phyloP scores from a whole-genome alignment of 1,140 invertebrate genomes.

The Drosophila littoralis region DNA sequence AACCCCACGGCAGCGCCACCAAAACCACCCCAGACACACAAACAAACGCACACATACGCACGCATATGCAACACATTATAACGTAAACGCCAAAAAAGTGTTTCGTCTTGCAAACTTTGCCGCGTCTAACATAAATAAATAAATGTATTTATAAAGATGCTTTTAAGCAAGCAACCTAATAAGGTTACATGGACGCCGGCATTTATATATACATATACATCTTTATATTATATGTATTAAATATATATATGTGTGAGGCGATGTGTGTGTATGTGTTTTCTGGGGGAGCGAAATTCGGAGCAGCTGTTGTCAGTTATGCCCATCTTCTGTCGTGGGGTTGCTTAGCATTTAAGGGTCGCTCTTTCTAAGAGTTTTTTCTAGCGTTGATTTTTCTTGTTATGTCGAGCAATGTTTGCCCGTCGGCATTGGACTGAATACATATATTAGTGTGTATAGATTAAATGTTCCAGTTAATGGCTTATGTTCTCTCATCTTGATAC shows the following conservation, averaged over 20 bases:
- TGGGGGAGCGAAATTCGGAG: constrained; percentile 56
- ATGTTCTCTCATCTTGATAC: constrained; percentile 20
- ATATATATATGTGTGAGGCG: neutral
- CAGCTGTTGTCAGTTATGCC: constrained; percentile 75
- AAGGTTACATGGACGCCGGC: constrained; percentile 56
- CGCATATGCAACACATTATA: constrained; percentile 63
- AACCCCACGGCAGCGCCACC: constrained; percentile 9
- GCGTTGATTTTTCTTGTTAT: constrained; percentile 32
- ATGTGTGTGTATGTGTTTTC: constrained; percentile 14
- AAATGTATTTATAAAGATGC: constrained; percentile 84
- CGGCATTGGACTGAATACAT: constrained; percentile 32
- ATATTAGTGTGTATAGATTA: neutral
- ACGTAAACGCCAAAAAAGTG: constrained; percentile 56
- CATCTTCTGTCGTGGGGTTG: constrained; percentile 54
- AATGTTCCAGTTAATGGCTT: constrained; percentile 48
- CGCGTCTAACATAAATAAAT: constrained; percentile 78
- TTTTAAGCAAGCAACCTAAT: constrained; percentile 77
- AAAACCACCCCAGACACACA: constrained; percentile 14
- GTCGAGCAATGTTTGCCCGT: constrained; percentile 49
- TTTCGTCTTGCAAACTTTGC: constrained; percentile 66
- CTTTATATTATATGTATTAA: constrained; percentile 15
- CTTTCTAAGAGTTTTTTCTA: constrained; percentile 24
- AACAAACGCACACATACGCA: constrained; percentile 1
- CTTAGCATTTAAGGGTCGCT: constrained; percentile 59
- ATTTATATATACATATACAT: constrained; percentile 20